phyloP scores from a whole-genome alignment of 1,140 invertebrate genomes.

The Aphaenogaster rudis region DNA sequence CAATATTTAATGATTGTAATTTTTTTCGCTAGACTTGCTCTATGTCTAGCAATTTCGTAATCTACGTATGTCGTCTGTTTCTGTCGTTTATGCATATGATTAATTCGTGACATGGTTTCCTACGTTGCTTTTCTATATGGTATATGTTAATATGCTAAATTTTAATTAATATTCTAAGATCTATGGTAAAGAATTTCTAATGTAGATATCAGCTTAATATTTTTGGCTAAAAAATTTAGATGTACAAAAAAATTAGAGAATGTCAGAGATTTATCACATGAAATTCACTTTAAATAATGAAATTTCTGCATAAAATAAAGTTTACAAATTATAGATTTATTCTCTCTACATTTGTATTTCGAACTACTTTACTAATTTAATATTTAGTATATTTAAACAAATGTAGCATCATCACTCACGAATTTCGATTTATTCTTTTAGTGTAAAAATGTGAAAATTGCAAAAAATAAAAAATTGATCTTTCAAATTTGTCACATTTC shows the following conservation, averaged over 20 bases:
- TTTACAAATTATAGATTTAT: constrained; percentile 6
- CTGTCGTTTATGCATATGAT: neutral
- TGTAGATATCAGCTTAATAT: neutral
- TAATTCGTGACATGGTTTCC: neutral
- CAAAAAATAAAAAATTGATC: neutral
- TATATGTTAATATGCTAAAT: neutral
- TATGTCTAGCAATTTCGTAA: neutral
- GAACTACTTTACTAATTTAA: neutral
- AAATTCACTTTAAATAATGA: neutral
- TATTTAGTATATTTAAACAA: neutral
- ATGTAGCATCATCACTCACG: neutral
- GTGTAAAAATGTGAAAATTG: neutral
- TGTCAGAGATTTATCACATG: neutral
- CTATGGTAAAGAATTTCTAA: neutral
- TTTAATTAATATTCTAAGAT: constrained; percentile 13
- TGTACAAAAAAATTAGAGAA: neutral
- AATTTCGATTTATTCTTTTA: neutral
- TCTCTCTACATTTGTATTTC: neutral
- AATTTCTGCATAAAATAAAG: neutral
- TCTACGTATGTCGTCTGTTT: neutral
- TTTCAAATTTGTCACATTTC: constrained; percentile 23
- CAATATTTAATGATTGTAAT: neutral
- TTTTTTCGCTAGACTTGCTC: neutral
- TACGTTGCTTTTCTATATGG: neutral
- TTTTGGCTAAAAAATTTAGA: constrained; percentile 7